phyloP scores from a whole-genome alignment of 1,140 invertebrate genomes.

The Drosophila sucinea region DNA sequence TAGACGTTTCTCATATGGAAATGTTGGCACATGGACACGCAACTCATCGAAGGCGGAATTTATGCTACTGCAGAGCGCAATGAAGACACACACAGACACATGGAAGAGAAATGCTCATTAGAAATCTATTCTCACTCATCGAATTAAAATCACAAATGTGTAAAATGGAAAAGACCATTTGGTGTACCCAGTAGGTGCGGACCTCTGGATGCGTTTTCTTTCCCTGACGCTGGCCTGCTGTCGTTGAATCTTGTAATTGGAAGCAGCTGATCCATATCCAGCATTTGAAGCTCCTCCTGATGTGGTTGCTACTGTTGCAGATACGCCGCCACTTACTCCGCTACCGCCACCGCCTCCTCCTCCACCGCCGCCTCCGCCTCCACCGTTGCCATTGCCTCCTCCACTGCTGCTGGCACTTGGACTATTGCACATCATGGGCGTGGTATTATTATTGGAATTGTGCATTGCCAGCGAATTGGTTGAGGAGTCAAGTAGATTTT shows the following conservation, averaged over 20 bases:
- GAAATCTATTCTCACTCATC: constrained; percentile 8
- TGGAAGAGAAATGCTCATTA: constrained; percentile 46
- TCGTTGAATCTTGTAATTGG: constrained; percentile 93
- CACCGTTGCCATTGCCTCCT: constrained; percentile 40
- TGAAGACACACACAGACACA: neutral
- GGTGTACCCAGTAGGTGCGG: constrained; percentile 89
- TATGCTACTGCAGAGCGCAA: constrained; percentile 92
- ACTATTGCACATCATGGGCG: constrained; percentile 74
- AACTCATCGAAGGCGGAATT: constrained; percentile 99
- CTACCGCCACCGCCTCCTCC: constrained; percentile 29
- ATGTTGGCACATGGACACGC: constrained; percentile 97
- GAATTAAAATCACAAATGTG: constrained; percentile 32
- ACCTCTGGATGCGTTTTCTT: constrained; percentile 98
- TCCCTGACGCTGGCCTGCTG: constrained; percentile 97
- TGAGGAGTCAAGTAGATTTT: constrained; percentile 74
- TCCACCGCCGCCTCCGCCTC: constrained; percentile 28
- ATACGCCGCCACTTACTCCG: constrained; percentile 25
- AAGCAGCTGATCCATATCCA: constrained; percentile 83
- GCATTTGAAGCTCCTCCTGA: constrained; percentile 36
- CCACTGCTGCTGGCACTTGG: constrained; percentile 70
- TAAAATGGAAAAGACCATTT: constrained; percentile 82
- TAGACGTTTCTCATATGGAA: constrained; percentile 98
- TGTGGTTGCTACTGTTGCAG: neutral
- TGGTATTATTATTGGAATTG: constrained; percentile 49
- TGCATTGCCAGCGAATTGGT: constrained; percentile 59